Percentiles rank a stretch among this genome's conserved stretches.
Conservation (phyloP, 1,140 invertebrate genomes). For the Zelostemma sp. region DNA sequence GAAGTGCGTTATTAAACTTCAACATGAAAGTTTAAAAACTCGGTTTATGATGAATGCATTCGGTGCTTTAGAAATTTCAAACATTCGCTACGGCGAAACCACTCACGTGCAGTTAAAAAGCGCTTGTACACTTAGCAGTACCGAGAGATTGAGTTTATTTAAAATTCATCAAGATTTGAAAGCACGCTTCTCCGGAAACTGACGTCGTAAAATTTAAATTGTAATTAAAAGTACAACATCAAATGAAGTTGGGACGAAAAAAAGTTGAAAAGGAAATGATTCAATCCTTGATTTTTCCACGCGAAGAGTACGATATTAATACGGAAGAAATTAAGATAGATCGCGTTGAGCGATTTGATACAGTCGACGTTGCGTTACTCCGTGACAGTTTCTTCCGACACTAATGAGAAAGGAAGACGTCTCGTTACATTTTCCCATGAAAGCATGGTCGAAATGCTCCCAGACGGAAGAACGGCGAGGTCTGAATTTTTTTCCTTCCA, state of each 20-base stretch:
- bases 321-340: conserved; percentile 27
- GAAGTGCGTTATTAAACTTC: no score
- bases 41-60: no score
- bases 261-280: not conserved
- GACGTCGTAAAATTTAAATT: conserved; percentile 22
- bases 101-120: conserved; percentile 18
- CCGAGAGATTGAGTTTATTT: conserved; percentile 39
- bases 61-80: no score
- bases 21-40: no score
- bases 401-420: conserved; percentile 41
- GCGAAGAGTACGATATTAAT: no score
- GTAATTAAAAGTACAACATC: not conserved
- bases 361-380: conserved; percentile 28
- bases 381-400: conserved; percentile 24
- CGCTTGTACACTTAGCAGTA: conserved; percentile 23
- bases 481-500: conserved; percentile 2
- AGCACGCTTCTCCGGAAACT: conserved; percentile 21
- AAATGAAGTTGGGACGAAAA: not conserved
- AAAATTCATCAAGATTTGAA: conserved; percentile 37
- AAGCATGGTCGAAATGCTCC: conserved; percentile 9
- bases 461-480: conserved; percentile 10
- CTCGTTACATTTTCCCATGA: conserved; percentile 35
- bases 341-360: conserved; percentile 14
- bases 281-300: no score
- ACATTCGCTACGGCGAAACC: no score